Evolutionary conservation across 2,888 invertebrate genomes (phyloP).

Genomic region (Cyaniris semiargus): DNA sequence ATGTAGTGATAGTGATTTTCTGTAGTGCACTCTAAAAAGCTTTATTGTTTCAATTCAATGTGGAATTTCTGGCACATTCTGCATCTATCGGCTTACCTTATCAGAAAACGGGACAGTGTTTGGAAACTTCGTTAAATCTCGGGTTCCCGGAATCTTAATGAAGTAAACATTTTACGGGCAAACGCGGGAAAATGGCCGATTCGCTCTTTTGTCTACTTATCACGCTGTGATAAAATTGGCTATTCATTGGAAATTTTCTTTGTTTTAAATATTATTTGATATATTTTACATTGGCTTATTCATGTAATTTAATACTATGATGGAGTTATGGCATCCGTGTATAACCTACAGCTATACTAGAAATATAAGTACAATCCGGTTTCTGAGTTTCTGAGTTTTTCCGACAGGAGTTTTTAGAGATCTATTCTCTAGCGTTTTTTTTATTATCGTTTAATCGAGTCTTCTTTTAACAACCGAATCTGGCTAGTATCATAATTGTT

Average conservation of each 20-base stretch:
- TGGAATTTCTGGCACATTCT: background rate
- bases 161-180: slow-evolving; percentile 12
- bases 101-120: background rate
- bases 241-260: background rate
- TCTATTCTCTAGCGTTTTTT: too few species aligned
- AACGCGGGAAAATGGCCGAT: background rate
- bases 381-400: background rate
- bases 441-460: too few species aligned
- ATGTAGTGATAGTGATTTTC: too few species aligned
- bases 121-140: slow-evolving; percentile 1
- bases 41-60: background rate
- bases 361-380: too few species aligned
- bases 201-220: slow-evolving; percentile 6
- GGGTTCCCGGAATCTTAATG: slow-evolving; percentile 3
- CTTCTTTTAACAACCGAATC: too few species aligned
- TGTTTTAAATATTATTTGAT: background rate
- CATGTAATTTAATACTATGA: background rate
- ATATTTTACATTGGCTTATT: background rate
- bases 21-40: too few species aligned
- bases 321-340: background rate
- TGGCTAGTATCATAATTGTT: too few species aligned
- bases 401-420: too few species aligned
- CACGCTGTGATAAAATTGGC: background rate
- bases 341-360: too few species aligned
- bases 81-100: background rate